Evolutionary conservation across 2,113 vertebrate genomes (phyloP).

Genomic region (Brachyistius frenatus): DNA sequence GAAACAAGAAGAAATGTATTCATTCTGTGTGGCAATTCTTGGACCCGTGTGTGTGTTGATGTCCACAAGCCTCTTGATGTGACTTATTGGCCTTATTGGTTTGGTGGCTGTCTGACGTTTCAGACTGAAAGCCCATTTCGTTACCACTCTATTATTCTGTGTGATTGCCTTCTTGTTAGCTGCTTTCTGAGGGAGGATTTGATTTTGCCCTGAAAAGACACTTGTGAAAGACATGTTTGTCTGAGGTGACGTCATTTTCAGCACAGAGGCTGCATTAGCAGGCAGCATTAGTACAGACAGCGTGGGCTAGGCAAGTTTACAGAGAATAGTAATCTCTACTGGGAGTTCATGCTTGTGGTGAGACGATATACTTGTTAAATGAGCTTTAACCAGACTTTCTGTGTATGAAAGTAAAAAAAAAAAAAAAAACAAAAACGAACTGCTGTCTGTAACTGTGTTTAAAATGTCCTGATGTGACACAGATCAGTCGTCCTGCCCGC

Average conservation of each 20-base stretch:
- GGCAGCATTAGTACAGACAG: not conserved
- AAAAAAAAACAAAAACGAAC: not conserved
- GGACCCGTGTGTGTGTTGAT: conserved; percentile 19
- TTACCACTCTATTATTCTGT: conserved; percentile 59
- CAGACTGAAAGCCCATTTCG: conserved; percentile 45
- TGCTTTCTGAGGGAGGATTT: conserved; percentile 52
- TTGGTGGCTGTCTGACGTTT: conserved; percentile 24
- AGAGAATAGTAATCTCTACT: not conserved
- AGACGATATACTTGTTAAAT: not conserved
- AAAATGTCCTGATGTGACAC: no score
- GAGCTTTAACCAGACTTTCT: not conserved
- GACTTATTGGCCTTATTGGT: conserved; percentile 11
- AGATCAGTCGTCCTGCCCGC: not conserved
- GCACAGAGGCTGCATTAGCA: not conserved
- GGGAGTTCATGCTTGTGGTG: not conserved
- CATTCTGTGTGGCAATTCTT: conserved; percentile 13
- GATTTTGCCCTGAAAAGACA: conserved; percentile 36
- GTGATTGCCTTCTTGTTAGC: conserved; percentile 60
- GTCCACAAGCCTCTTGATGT: conserved; percentile 6
- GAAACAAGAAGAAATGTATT: not conserved
- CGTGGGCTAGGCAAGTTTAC: not conserved
- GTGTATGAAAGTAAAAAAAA: no score
- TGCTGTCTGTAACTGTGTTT: not conserved
- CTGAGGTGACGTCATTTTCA: conserved; percentile 30
- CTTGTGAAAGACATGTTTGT: conserved; percentile 15